Evolutionary conservation across 2,888 invertebrate genomes (phyloP).

Genomic region (Eupithecia centaureata): DNA sequence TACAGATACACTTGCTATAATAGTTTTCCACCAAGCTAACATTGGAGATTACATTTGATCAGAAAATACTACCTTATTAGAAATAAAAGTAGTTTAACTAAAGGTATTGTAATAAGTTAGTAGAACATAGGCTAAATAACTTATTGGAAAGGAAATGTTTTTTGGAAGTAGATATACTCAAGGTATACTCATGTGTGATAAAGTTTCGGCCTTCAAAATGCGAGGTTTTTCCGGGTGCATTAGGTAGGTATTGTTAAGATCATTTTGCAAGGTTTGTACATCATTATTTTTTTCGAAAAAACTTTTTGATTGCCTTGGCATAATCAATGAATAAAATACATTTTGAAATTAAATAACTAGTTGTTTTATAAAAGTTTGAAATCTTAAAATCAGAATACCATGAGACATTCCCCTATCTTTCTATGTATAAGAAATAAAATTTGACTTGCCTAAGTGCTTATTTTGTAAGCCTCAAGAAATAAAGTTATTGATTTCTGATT

Average conservation of each 20-base stretch:
- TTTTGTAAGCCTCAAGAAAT: too few species aligned
- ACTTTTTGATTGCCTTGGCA: background rate
- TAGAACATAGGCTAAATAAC: background rate
- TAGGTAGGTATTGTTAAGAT: background rate
- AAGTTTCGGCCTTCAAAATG: background rate
- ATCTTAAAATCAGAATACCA: too few species aligned
- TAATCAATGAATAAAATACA: too few species aligned
- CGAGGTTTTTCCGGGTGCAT: background rate
- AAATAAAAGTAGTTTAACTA: slow-evolving; percentile 36
- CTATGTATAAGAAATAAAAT: too few species aligned
- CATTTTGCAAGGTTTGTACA: background rate
- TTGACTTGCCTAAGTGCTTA: too few species aligned
- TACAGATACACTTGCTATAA: slow-evolving; percentile 95
- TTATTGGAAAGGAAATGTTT: background rate
- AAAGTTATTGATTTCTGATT: too few species aligned
- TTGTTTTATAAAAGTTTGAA: too few species aligned
- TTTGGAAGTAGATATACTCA: background rate
- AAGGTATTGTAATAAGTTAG: background rate
- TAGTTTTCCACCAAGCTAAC: slow-evolving; percentile 98
- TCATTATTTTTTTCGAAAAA: background rate
- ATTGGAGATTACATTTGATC: slow-evolving; percentile 98
- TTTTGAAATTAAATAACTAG: too few species aligned
- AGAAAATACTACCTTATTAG: slow-evolving; percentile 91
- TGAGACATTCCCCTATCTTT: too few species aligned
- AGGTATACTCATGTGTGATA: background rate